Conservation (phyloP, 2,113 vertebrate species). For the Uropsilus gracilis region DNA sequence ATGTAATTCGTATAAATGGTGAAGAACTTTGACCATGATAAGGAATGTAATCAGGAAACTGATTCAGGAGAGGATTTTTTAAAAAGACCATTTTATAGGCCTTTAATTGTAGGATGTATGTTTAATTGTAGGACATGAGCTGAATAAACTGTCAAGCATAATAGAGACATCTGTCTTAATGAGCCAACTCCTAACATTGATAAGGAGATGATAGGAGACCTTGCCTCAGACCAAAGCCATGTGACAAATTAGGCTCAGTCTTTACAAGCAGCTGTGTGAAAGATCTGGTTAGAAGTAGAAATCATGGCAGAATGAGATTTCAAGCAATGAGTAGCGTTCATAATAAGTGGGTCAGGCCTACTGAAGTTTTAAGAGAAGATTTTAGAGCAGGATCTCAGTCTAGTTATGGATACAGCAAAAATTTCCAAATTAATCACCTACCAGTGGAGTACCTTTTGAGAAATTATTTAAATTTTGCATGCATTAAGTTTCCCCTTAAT, state of each 20-base stretch:
- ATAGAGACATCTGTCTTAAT: neutral
- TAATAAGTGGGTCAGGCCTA: neutral
- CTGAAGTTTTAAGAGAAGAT: neutral
- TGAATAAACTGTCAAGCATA: neutral
- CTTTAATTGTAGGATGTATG: too few relatives aligned
- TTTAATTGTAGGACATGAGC: neutral
- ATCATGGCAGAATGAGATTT: neutral
- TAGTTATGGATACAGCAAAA: neutral
- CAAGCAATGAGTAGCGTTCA: neutral
- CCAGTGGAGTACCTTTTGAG: neutral
- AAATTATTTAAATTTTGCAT: neutral
- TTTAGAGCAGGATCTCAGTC: neutral
- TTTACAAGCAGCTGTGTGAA: neutral
- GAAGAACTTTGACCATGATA: neutral
- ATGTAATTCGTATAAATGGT: too few relatives aligned
- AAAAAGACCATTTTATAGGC: neutral
- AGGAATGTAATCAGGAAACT: neutral
- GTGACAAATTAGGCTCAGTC: neutral
- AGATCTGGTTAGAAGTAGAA: neutral
- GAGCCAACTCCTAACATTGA: neutral
- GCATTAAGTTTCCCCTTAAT: neutral
- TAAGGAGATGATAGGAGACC: neutral
- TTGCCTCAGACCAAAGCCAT: neutral
- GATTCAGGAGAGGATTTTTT: neutral
- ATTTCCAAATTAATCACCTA: neutral